Base-by-base conservation (phyloP, 2,797 vertebrate species). In the Crypturellus tataupa region DNA sequence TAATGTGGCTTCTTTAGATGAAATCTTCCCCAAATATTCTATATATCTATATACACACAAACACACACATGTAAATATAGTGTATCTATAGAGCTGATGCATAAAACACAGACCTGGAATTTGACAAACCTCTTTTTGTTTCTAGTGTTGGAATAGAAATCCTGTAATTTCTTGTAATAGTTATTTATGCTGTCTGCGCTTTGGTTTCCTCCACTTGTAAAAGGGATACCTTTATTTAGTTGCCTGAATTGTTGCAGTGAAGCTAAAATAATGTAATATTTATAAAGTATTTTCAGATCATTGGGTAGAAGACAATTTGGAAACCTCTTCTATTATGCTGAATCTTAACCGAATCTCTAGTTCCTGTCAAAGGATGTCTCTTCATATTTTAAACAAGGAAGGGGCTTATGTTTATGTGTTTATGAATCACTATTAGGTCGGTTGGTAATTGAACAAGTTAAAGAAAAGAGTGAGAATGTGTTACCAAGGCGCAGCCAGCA, bases 261-360 rank as follows among this genome's bases (percentile, higher is more conserved):
- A 93, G 93, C 49, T 82, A 82, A 64, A 75, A 68, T 53, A 94
- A 91, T 75, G 25, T 79, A 88, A 86, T 91, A 86, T 91, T 93
- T 94, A 77, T 87, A 46, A 80, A 65, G 24, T 87, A 73, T 90
- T 97, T 93, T 91, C 92, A 91, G 85, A 91, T 93, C 75, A 86
- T 40, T 88, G 91, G 80, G 69, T 93, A 91, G 60, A 44, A 95
- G 78, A 90, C 75, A 95, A 96, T 91, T 94, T 93, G 68, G 73
- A 95, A 95, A 86, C 39, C 14, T 84, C 72, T 93, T 85, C 39
- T 91, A 7, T 75, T 77, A 58, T 58, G 27, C 35, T 59, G 89
- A 65, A 90, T 86, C 77, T 90, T 87, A 93, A 86, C 87, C 76
- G 89, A 87, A 92, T 84, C 44, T 85, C 64, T 62, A 62, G 15